phyloP scores from a whole-genome alignment of 2,797 vertebrate genomes.

The Manis javanica region DNA sequence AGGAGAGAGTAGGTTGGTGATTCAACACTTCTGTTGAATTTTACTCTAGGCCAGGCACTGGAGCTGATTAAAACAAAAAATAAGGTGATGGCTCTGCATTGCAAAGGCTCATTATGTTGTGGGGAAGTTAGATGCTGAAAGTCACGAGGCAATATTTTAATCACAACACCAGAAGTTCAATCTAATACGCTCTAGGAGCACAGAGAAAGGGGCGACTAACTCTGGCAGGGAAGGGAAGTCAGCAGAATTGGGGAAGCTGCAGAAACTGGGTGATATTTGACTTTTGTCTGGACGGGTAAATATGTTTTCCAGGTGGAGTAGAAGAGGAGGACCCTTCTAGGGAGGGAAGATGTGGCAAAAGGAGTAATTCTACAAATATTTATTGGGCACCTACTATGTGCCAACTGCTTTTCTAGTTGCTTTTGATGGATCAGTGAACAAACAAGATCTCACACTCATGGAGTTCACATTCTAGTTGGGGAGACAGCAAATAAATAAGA shows the following conservation, averaged over 20 bases:
- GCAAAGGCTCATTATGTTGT: constrained; percentile 56
- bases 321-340: background rate
- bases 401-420: background rate
- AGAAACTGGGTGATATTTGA: background rate
- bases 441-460: background rate
- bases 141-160: constrained; percentile 52
- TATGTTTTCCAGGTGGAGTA: background rate
- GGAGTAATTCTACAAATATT: background rate
- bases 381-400: background rate
- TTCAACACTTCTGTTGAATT: constrained; percentile 58
- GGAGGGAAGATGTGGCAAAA: background rate
- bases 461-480: background rate
- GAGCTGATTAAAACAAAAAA: constrained; percentile 38
- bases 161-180: constrained; percentile 48
- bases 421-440: background rate
- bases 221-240: constrained; percentile 17
- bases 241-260: background rate
- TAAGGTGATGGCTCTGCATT: constrained; percentile 53
- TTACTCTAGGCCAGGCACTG: background rate
- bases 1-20: background rate
- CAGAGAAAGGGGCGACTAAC: background rate
- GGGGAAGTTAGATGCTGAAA: constrained; percentile 57
- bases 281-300: background rate
- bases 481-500: background rate
- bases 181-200: background rate